Base-by-base conservation (phyloP, 2,888 invertebrate species). In the Thumatha senex region DNA sequence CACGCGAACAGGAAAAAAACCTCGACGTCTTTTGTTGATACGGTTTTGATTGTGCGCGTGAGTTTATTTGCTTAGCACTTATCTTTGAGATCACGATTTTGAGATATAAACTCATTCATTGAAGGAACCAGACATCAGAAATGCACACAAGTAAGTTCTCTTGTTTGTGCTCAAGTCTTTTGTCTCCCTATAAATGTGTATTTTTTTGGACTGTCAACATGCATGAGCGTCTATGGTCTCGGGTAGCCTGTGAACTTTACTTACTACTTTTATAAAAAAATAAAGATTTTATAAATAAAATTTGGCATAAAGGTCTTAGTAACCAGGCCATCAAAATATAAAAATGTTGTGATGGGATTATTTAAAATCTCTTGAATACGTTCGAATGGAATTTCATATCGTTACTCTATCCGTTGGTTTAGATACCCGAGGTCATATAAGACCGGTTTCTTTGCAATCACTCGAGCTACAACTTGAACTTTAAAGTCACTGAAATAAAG, bases 381-480 rank as follows among this genome's bases (percentile, higher is more conserved):
- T 48, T 59, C 48, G 49, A 56, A 56, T 55, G 67, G 70, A 66
- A 69, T 67, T 63, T 52, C 43, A 55, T 58, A 57, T 67, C 62
- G 68, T 54, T 61, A 63, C 54, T 59, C 65, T 66, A 67, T 67
- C 54, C 58, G 55, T 62, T 53, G 60, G 55, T 56, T 54, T 55
- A 49, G 50, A 55, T 54, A 56, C 51, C 52, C 70, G 70, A 67
- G 67, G 70, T 61, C 67, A 61, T 46, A 40, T 10, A 40, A 45
- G 53, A 67, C 67, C 67, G 67, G 67, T 67, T 67, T 50, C 34
- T 50, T 49, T 11, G 30, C 48, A 40, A 47, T 29, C 10, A 44
- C 8, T 38, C 38, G 14, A 50, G 51, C 46, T 46, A 34, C 43
- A 64, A 56, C 58, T 40, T 55, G 36, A 51, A 51, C 56, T 58